Evolutionary conservation across 2,888 invertebrate genomes (phyloP), one percentile per base, ranked within the genome.

Genomic region (Aspidiotus destructor): DNA sequence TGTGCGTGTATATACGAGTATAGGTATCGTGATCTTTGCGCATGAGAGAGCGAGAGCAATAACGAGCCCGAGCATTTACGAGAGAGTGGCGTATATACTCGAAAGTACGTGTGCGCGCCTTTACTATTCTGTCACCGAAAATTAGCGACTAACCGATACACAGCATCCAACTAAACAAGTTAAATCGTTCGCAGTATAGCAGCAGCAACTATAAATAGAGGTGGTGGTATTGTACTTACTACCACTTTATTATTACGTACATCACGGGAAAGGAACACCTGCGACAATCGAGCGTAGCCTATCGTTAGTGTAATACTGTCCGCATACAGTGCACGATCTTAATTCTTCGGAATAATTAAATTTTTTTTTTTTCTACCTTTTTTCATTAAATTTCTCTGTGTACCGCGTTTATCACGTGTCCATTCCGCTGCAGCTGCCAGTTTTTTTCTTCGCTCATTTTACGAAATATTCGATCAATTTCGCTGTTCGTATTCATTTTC

Each of bases 141-240:
- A 65, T 65, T 65, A 65, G 65, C 65, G 58, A 65, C 58, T 65
- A 65, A 58, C 65, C 65, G 65, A 65, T 5, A 28, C 28, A 28
- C 65, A 65, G 65, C 65, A 65, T 65, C 65, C 65, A 58, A 65
- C 65, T 65, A 65, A 65, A 65, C 65, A 65, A 65, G 65, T 65
- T 65, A 57, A 65, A 58, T 65, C 65, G 65, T 65, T 57, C 58
- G 65, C 28, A 54, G 64, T 57, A 28, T 28, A 64, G 64, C 64
- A 57, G 65, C 64, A 64, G 64, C 65, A 65, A 65, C 65, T 65
- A 65, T 65, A 65, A 58, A 65, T 65, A 65, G 65, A 65, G 65
- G 65, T 65, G 65, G 65, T 57, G 60, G 65, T 65, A 65, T 65
- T 57, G 57, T 57, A 57, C 58, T 48, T 58, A 65, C 65, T 57